These are phyloP conservation scores for Manduca sexta DNA, from an alignment of 1,140 invertebrate species.

Conservation along the genomic window DNA sequence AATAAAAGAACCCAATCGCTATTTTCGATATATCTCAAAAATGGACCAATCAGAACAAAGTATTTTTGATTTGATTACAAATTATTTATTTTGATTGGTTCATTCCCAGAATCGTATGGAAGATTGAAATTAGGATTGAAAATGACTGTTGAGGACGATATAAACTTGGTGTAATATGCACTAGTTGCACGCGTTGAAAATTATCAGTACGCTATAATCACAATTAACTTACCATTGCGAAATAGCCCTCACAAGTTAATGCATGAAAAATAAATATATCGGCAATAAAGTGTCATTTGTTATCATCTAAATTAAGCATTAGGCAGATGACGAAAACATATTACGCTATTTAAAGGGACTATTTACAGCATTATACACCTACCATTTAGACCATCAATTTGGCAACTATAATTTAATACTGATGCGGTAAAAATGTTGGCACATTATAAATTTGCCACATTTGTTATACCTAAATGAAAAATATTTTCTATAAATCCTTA, in stretches of 20 bases:
- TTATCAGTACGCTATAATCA: no score
- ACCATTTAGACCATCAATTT: constrained; percentile 51
- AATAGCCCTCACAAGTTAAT: constrained; percentile 62
- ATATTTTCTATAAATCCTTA: constrained; percentile 64
- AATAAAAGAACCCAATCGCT: no score
- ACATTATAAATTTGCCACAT: constrained; percentile 50
- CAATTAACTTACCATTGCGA: constrained; percentile 58
- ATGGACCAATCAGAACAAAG: no score
- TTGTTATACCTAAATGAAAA: constrained; percentile 55
- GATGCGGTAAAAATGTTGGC: constrained; percentile 74
- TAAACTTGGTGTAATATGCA: no score
- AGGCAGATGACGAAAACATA: constrained; percentile 37
- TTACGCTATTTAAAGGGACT: constrained; percentile 35
- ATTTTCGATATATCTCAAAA: no score
- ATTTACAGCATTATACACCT: constrained; percentile 59
- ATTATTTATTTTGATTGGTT: no score
- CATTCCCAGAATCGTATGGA: no score
- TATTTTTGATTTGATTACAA: no score
- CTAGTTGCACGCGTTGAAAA: no score
- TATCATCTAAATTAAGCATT: constrained; percentile 30
- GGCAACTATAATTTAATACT: constrained; percentile 72
- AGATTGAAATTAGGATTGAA: no score
- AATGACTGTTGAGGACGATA: no score
- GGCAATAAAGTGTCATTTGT: constrained; percentile 51
- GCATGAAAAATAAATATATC: constrained; percentile 70